phyloP scores from a whole-genome alignment of 2,113 vertebrate species.

The Sisor rabdophorus region DNA sequence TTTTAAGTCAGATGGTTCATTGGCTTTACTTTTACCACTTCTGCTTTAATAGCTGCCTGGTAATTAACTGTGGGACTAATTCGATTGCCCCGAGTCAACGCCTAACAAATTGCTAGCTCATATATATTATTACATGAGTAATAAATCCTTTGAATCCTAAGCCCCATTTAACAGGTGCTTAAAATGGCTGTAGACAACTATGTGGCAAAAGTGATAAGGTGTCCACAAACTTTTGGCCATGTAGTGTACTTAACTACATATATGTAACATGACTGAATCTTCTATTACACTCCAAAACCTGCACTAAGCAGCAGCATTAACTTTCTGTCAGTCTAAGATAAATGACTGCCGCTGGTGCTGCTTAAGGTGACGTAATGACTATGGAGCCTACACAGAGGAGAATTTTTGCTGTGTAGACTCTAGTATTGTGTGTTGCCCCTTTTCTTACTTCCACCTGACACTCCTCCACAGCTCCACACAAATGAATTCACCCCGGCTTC shows the following conservation, averaged over 20 bases:
- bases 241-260: neutral
- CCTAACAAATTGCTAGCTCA: too few relatives aligned
- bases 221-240: too few relatives aligned
- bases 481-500: conserved; percentile 74
- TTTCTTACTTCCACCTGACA: conserved; percentile 77
- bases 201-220: too few relatives aligned
- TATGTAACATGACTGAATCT: neutral
- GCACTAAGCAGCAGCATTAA: neutral
- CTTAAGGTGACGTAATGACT: conserved; percentile 2
- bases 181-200: too few relatives aligned
- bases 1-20: too few relatives aligned
- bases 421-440: conserved; percentile 13
- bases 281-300: neutral
- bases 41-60: too few relatives aligned
- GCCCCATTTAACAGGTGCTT: too few relatives aligned
- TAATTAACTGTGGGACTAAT: too few relatives aligned
- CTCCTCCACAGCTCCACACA: conserved; percentile 72
- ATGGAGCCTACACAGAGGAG: neutral
- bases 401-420: conserved; percentile 11
- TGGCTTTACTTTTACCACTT: too few relatives aligned
- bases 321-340: neutral
- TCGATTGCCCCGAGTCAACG: too few relatives aligned
- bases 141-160: too few relatives aligned
- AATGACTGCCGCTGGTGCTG: conserved; percentile 22
- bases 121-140: too few relatives aligned